Percentiles rank a stretch among this genome's conserved stretches.
Evolutionary conservation across 1,140 invertebrate species (phyloP).

Genomic region (Diachasmimorpha longicaudata): DNA sequence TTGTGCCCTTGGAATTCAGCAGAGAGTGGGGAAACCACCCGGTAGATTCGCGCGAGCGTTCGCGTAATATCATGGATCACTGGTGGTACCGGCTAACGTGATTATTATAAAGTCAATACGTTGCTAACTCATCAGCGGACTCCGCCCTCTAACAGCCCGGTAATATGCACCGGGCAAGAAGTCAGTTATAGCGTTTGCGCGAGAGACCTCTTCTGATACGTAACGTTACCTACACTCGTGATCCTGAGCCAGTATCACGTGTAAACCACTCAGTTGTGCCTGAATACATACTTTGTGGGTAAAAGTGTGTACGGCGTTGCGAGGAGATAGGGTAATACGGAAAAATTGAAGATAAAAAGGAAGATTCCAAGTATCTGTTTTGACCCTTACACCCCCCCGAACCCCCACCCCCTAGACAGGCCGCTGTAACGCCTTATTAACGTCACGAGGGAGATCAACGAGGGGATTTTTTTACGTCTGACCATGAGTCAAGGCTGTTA

Average conservation of each 20-base stretch:
- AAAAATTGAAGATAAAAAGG: slow-evolving; percentile 2
- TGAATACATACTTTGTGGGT: neutral
- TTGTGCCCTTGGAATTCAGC: neutral
- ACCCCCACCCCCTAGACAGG: neutral
- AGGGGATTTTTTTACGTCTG: neutral
- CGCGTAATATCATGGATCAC: slow-evolving; percentile 50
- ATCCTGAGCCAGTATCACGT: neutral
- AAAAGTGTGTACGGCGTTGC: neutral
- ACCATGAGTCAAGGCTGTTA: neutral
- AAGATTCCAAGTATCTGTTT: neutral
- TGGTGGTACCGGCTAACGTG: slow-evolving; percentile 55
- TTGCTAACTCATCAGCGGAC: slow-evolving; percentile 62
- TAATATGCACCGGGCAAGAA: slow-evolving; percentile 61
- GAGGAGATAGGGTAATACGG: neutral
- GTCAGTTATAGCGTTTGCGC: slow-evolving; percentile 52
- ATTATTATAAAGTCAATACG: slow-evolving; percentile 64
- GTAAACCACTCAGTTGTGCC: slow-evolving; percentile 7
- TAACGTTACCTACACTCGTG: slow-evolving; percentile 1
- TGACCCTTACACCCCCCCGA: too few species aligned
- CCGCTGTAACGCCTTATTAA: slow-evolving; percentile 4
- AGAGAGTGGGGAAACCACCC: slow-evolving; percentile 20
- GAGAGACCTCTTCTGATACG: neutral
- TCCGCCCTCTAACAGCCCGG: slow-evolving; percentile 62
- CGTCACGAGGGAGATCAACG: slow-evolving; percentile 8
- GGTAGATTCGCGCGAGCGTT: slow-evolving; percentile 44